These are phyloP conservation scores for Copidosoma floridanum DNA, from an alignment of 1,140 invertebrate species.

Conservation along the genomic window DNA sequence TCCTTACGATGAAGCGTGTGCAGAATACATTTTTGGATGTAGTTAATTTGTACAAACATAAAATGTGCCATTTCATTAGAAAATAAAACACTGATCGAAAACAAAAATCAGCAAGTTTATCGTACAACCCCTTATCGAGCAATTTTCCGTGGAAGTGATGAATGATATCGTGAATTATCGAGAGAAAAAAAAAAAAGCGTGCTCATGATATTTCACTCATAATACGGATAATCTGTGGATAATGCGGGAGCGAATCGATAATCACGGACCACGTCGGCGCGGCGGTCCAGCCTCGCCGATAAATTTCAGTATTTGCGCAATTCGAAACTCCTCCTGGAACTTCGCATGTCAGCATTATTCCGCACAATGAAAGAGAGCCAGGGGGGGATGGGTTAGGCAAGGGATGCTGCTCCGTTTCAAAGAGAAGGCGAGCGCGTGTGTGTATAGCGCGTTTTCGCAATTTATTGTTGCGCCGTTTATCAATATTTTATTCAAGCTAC, in stretches of 20 bases:
- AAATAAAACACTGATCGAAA: no score
- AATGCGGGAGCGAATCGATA: slow-evolving; percentile 1
- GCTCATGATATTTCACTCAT: slow-evolving; percentile 13
- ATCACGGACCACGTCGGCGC: not conserved
- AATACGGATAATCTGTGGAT: slow-evolving; percentile 7
- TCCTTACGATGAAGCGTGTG: no score
- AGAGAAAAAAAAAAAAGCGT: no score
- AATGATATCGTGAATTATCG: no score
- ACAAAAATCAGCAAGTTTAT: no score
- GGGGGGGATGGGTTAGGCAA: no score
- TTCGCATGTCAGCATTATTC: slow-evolving; percentile 28
- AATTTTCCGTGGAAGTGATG: no score
- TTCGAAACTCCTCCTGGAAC: slow-evolving; percentile 22
- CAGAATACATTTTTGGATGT: no score
- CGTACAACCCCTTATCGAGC: no score
- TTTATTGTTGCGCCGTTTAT: slow-evolving; percentile 26
- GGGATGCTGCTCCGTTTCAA: no score
- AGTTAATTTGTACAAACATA: no score
- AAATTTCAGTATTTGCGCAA: slow-evolving; percentile 26
- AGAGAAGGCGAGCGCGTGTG: not conserved
- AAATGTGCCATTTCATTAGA: no score
- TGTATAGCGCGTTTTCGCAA: slow-evolving; percentile 3
- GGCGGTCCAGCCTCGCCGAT: slow-evolving; percentile 8
- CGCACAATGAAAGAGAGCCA: slow-evolving; percentile 27
- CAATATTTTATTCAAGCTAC: slow-evolving; percentile 26